Percentiles rank a stretch among this genome's conserved stretches.
phyloP scores from a whole-genome alignment of 2,797 vertebrate species.

The Leptatherina wallacei region DNA sequence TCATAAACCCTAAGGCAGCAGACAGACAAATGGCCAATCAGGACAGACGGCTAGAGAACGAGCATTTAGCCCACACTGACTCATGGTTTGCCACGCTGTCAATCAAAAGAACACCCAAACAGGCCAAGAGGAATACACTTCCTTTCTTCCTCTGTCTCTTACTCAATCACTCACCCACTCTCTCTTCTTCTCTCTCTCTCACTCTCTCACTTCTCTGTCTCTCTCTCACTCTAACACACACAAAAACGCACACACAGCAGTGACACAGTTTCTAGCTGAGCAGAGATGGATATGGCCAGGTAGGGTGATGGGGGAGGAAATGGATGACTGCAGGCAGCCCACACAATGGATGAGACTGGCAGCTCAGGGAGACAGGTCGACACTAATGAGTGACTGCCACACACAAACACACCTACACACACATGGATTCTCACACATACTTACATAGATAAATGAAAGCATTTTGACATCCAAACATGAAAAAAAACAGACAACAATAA shows the following conservation, averaged over 20 bases:
- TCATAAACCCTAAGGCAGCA: conserved; percentile 32
- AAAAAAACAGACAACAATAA: conserved; percentile 28
- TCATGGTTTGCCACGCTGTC: conserved; percentile 53
- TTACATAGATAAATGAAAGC: conserved; percentile 29
- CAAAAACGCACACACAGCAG: conserved; percentile 18
- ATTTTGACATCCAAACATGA: conserved; percentile 19
- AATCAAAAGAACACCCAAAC: conserved; percentile 52
- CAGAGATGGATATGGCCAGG: conserved; percentile 71
- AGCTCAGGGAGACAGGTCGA: conserved; percentile 60
- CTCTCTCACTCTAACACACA: conserved; percentile 13
- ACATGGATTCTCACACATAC: conserved; percentile 3
- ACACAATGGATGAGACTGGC: conserved; percentile 70
- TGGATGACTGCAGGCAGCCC: conserved; percentile 69
- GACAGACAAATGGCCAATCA: conserved; percentile 52
- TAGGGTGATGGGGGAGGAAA: conserved; percentile 51
- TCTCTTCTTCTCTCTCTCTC: conserved; percentile 8
- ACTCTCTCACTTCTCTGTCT: background rate
- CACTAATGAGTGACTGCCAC: conserved; percentile 68
- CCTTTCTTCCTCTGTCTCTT: background rate
- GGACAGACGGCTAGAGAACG: conserved; percentile 47
- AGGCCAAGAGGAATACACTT: conserved; percentile 31
- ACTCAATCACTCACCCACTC: background rate
- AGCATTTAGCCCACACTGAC: conserved; percentile 46
- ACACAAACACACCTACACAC: conserved; percentile 19
- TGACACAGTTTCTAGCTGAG: conserved; percentile 55